Evolutionary conservation across 2,797 vertebrate species (phyloP).

Genomic region (Limosa lapponica): DNA sequence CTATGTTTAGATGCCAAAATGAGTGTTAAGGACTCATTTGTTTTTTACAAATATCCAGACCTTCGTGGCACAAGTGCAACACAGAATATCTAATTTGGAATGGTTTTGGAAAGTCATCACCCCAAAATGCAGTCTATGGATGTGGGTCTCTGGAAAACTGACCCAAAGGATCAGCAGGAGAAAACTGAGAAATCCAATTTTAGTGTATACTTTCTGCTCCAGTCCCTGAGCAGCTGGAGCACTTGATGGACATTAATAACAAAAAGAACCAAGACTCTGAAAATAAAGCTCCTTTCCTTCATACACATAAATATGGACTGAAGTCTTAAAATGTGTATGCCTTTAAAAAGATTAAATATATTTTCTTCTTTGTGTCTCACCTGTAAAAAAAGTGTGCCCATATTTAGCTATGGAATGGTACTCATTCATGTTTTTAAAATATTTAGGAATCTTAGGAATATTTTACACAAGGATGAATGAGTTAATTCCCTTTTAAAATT

Average conservation of each 20-base stretch:
- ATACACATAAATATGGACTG: not conserved
- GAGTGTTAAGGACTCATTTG: not conserved
- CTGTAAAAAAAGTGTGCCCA: not conserved
- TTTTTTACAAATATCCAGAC: not conserved
- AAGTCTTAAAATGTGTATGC: not conserved
- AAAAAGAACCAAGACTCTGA: not conserved
- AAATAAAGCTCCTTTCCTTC: not conserved
- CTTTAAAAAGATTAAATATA: not conserved
- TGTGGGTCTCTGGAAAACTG: not conserved
- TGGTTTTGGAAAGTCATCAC: not conserved
- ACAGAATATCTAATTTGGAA: not conserved
- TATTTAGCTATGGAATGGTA: not conserved
- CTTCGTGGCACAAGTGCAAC: not conserved
- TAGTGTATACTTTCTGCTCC: not conserved
- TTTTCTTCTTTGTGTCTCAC: not conserved
- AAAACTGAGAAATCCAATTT: not conserved
- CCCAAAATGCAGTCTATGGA: not conserved
- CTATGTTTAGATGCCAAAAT: not conserved
- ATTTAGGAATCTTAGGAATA: not conserved
- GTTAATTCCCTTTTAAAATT: not conserved
- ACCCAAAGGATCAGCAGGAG: not conserved
- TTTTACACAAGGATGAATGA: not conserved
- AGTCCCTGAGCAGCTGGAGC: not conserved
- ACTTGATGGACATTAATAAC: not conserved
- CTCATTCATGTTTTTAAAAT: not conserved